phyloP scores from a whole-genome alignment of 2,888 invertebrate genomes.

The Ditula angustiorana region DNA sequence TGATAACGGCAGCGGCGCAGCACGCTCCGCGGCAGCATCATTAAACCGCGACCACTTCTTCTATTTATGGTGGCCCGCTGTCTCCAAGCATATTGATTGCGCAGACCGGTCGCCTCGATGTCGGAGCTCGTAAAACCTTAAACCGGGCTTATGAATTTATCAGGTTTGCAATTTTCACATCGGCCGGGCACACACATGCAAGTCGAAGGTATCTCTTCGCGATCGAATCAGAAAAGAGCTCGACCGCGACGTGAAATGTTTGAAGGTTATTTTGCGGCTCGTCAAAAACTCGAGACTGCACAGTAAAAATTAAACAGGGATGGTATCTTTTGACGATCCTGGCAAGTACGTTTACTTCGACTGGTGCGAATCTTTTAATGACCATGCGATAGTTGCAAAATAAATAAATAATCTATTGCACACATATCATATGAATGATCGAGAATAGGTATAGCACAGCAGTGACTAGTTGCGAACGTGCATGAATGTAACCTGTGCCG shows the following conservation, averaged over 20 bases:
- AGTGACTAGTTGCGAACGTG: too few species aligned
- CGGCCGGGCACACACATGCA: conserved; percentile 48
- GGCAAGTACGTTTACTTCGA: neutral
- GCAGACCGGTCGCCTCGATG: conserved; percentile 59
- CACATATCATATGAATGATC: too few species aligned
- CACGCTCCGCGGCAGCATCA: conserved; percentile 66
- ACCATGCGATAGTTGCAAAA: too few species aligned
- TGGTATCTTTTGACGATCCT: neutral
- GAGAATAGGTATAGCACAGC: too few species aligned
- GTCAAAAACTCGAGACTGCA: conserved; percentile 11
- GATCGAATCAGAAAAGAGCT: conserved; percentile 62
- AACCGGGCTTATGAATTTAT: conserved; percentile 57
- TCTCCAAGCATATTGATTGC: conserved; percentile 76
- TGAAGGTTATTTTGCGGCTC: conserved; percentile 53
- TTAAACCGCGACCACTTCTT: conserved; percentile 70
- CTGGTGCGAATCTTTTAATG: neutral
- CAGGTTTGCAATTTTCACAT: conserved; percentile 65
- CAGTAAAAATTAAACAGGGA: conserved; percentile 9
- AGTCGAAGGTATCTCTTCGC: conserved; percentile 50
- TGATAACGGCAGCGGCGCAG: conserved; percentile 69
- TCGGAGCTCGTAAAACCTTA: conserved; percentile 47
- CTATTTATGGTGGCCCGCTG: conserved; percentile 77
- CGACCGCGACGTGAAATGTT: conserved; percentile 60
- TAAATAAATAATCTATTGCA: too few species aligned
- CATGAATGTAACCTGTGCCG: neutral